These are phyloP conservation scores for Oryzias woworae DNA, from an alignment of 2,113 vertebrate species.

Conservation along the genomic window DNA sequence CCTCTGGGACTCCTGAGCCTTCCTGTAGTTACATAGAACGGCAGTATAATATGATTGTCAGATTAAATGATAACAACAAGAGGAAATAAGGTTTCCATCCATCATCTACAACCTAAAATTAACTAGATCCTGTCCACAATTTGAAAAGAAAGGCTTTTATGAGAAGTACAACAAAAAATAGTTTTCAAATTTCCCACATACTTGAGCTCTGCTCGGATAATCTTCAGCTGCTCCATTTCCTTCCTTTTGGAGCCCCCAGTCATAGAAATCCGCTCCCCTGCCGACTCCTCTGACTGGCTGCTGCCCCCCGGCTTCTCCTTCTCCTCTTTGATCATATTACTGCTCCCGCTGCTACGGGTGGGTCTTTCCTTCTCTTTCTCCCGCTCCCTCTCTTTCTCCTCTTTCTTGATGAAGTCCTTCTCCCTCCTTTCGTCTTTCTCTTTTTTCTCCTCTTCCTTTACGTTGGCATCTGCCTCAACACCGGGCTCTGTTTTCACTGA, in stretches of 20 bases:
- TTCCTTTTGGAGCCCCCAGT: conserved; percentile 81
- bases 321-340: conserved; percentile 71
- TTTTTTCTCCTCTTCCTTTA: conserved; percentile 86
- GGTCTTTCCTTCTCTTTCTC: conserved; percentile 82
- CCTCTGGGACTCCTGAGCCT: conserved; percentile 95
- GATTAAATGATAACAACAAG: background rate
- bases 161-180: too few relatives aligned
- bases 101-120: too few relatives aligned
- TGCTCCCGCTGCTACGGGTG: conserved; percentile 63
- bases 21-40: conserved; percentile 70
- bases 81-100: background rate
- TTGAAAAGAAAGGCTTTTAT: too few relatives aligned
- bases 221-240: conserved; percentile 90
- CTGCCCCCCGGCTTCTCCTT: conserved; percentile 72
- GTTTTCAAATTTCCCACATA: conserved; percentile 49
- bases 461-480: conserved; percentile 65
- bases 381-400: conserved; percentile 83
- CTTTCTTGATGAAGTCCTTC: conserved; percentile 79
- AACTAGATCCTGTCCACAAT: too few relatives aligned
- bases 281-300: conserved; percentile 70
- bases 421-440: conserved; percentile 83
- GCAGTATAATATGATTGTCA: background rate
- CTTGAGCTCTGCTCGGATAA: conserved; percentile 88
- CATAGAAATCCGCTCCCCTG: conserved; percentile 65
- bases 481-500: conserved; percentile 77